These are phyloP conservation scores for Lacanobia wlatinum DNA, from an alignment of 2,888 invertebrate species.

Conservation along the genomic window DNA sequence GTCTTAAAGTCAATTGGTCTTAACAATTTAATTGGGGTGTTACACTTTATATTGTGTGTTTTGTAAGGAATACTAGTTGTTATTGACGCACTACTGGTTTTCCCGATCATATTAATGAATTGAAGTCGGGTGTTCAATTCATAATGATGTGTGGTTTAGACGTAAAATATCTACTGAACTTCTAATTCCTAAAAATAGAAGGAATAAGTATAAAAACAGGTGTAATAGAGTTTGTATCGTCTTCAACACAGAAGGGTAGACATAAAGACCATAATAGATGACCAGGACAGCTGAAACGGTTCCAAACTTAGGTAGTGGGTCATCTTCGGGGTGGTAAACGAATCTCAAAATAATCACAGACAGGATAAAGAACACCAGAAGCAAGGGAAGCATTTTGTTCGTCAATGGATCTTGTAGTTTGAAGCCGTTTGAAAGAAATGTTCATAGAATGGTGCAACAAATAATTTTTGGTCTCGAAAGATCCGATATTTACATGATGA, in stretches of 20 bases:
- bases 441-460: too few species aligned
- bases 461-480: too few species aligned
- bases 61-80: slow-evolving; percentile 25
- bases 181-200: background rate
- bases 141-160: background rate
- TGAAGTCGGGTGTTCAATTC: background rate
- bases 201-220: too few species aligned
- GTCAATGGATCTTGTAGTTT: too few species aligned
- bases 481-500: too few species aligned
- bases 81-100: background rate
- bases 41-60: slow-evolving; percentile 8
- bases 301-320: background rate
- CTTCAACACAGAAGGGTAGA: background rate
- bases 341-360: background rate
- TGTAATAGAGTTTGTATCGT: too few species aligned
- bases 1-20: slow-evolving; percentile 39
- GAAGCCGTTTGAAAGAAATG: too few species aligned
- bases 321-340: too few species aligned
- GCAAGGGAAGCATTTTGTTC: too few species aligned
- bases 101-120: background rate
- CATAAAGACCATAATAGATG: background rate
- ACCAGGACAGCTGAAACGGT: background rate
- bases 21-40: slow-evolving; percentile 43
- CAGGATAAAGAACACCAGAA: background rate
- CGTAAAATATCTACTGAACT: background rate